phyloP scores from a whole-genome alignment of 2,888 invertebrate species.

The Pandemis cinnamomeana region DNA sequence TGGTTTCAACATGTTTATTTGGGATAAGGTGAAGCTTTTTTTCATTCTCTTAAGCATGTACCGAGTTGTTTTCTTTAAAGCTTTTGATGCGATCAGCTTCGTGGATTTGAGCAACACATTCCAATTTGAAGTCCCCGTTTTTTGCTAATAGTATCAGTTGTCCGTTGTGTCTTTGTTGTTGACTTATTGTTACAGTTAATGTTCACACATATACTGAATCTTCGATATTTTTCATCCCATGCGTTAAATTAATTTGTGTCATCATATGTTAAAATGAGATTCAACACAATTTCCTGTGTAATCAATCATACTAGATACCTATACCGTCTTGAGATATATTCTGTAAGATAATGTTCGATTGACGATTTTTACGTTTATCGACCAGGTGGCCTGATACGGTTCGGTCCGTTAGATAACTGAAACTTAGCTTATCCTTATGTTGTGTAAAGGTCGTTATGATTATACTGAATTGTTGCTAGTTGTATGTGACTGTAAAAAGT shows the following conservation, averaged over 20 bases:
- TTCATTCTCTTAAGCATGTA: not conserved
- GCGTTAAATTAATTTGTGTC: not conserved
- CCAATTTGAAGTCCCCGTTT: no score
- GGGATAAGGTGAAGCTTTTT: constrained; percentile 85
- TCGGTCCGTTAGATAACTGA: constrained; percentile 4
- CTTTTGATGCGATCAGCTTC: no score
- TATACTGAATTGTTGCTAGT: not conserved
- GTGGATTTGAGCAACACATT: no score
- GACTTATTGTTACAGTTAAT: not conserved
- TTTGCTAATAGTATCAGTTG: not conserved
- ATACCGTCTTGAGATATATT: not conserved
- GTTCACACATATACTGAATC: not conserved
- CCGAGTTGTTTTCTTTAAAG: no score
- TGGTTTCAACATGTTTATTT: constrained; percentile 88
- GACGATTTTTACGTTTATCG: not conserved
- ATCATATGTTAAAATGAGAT: not conserved
- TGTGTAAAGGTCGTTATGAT: not conserved
- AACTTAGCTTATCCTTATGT: not conserved
- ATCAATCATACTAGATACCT: constrained; percentile 1
- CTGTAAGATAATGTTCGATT: not conserved
- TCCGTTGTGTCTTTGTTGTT: not conserved
- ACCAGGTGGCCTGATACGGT: constrained; percentile 2
- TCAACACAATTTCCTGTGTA: not conserved
- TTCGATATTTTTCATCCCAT: not conserved
- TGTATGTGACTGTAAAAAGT: no score